Evolutionary conservation across 2,113 vertebrate species (phyloP), one percentile per base, ranked within the genome.

Genomic region (Setophaga petechia): DNA sequence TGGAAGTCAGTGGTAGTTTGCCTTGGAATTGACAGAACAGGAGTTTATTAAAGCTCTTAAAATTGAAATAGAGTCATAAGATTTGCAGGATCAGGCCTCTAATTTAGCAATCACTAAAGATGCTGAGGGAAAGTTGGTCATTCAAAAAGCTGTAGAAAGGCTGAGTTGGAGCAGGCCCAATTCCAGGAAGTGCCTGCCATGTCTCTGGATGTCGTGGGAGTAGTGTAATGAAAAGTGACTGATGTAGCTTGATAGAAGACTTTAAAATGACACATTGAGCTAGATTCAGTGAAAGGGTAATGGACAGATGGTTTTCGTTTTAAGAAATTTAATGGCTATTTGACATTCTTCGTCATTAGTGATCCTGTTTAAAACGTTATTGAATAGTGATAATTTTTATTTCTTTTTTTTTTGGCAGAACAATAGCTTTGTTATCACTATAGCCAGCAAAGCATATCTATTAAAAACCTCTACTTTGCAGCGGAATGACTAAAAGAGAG

Each of bases 281-380:
- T 76, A 87, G 54, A 85, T 73, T 91, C 84, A 93, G 58, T 80
- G 71, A 91, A 90, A 89, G 55, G 19, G 49, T 91, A 93, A 74
- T 80, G 87, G 87, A 71, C 91, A 95, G 75, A 83, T 63, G 84
- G 67, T 66, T 96, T 95, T 91, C 13, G 74, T 88, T 93, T 91
- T 49, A 59, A 89, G 67, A 87, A 83, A 76, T 85, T 28, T 89
- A 79, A 82, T 73, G 93, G 54, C 27, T 85, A 86, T 93, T 89
- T 41, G 43, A 55, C 39, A 57, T 88, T 63, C 41, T 83, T 88
- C 43, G 6, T 90, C 55, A 67, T 95, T 91, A 94, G 35, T 31
- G 76, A 89, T 67, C 39, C 27, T 85, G 30, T 59, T 90, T 61
- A 81, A 95, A 88, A 94, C 46, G 67, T 90, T 52, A 80, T 49